phyloP scores from a whole-genome alignment of 2,888 invertebrate genomes.

The Myopa tessellatipennis region DNA sequence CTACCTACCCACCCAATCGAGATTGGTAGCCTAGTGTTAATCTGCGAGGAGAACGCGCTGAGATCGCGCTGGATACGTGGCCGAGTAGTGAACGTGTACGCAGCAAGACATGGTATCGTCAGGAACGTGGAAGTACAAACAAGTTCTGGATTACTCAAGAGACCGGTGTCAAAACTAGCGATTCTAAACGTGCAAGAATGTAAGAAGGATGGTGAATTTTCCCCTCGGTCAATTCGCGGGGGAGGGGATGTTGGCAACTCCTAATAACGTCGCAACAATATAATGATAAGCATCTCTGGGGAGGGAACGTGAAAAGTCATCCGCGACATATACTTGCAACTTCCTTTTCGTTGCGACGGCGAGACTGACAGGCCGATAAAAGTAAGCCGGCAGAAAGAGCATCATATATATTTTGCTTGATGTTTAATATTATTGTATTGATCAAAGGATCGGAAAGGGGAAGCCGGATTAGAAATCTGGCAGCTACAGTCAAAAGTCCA shows the following conservation, averaged over 20 bases:
- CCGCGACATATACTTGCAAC: too few relatives aligned
- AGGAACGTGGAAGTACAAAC: conserved; percentile 26
- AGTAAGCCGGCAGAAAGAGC: too few relatives aligned
- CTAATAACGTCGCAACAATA: not conserved
- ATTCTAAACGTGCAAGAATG: conserved; percentile 19
- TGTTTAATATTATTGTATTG: too few relatives aligned
- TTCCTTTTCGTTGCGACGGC: too few relatives aligned
- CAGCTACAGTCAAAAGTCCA: too few relatives aligned
- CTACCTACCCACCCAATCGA: conserved; percentile 7
- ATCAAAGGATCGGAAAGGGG: too few relatives aligned
- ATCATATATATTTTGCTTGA: too few relatives aligned
- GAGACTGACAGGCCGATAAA: too few relatives aligned
- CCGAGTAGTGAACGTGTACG: conserved; percentile 15
- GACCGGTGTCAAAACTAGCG: conserved; percentile 33
- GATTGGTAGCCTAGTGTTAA: conserved; percentile 34
- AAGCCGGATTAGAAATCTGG: too few relatives aligned
- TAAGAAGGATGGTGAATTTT: conserved; percentile 14
- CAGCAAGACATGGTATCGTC: conserved; percentile 29
- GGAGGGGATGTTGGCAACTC: conserved; percentile 34
- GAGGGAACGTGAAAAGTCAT: too few relatives aligned
- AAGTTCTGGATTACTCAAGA: conserved; percentile 10
- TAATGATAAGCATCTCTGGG: too few relatives aligned
- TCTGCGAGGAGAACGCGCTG: conserved; percentile 25
- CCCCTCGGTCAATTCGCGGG: conserved; percentile 40
- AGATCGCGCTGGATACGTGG: conserved; percentile 33